Evolutionary conservation across 2,797 vertebrate genomes (phyloP).

Genomic region (Cyprinella venusta): DNA sequence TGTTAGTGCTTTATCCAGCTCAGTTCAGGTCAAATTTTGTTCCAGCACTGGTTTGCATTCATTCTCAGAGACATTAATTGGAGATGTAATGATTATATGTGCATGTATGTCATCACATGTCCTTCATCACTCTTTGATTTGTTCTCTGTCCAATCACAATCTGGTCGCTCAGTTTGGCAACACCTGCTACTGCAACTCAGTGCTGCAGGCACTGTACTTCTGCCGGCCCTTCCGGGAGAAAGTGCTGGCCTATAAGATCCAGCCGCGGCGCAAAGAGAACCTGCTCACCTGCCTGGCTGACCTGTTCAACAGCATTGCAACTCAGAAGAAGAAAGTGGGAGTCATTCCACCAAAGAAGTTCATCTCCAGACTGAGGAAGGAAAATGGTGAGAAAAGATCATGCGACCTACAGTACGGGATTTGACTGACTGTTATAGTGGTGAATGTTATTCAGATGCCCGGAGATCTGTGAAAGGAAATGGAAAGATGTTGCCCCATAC

Average conservation of each 20-base stretch:
- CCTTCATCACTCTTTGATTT: slow-evolving; percentile 27
- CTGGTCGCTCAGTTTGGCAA: slow-evolving; percentile 84
- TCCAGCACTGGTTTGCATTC: neutral
- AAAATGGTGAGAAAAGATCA: slow-evolving; percentile 80
- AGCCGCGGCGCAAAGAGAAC: slow-evolving; percentile 89
- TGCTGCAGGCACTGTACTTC: slow-evolving; percentile 93
- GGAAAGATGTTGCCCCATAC: neutral
- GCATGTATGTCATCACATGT: slow-evolving; percentile 6
- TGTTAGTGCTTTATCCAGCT: neutral
- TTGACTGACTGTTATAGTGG: neutral
- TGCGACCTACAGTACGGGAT: neutral
- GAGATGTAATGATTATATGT: neutral
- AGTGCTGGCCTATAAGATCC: slow-evolving; percentile 91
- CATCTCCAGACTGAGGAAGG: slow-evolving; percentile 90
- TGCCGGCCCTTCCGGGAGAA: slow-evolving; percentile 93
- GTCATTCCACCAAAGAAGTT: slow-evolving; percentile 95
- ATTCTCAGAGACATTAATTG: neutral
- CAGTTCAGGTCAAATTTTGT: neutral
- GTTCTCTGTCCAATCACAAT: slow-evolving; percentile 50
- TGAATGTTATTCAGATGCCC: neutral
- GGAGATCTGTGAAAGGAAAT: neutral
- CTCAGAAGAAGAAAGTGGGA: slow-evolving; percentile 94
- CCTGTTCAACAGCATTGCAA: slow-evolving; percentile 93
- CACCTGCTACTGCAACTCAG: slow-evolving; percentile 95
- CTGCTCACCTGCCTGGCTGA: slow-evolving; percentile 91